A percentile compares a stretch with the other conserved stretches of the same genome.
Conservation (phyloP, 2,797 vertebrate species). For the Leptodactylus fallax region DNA sequence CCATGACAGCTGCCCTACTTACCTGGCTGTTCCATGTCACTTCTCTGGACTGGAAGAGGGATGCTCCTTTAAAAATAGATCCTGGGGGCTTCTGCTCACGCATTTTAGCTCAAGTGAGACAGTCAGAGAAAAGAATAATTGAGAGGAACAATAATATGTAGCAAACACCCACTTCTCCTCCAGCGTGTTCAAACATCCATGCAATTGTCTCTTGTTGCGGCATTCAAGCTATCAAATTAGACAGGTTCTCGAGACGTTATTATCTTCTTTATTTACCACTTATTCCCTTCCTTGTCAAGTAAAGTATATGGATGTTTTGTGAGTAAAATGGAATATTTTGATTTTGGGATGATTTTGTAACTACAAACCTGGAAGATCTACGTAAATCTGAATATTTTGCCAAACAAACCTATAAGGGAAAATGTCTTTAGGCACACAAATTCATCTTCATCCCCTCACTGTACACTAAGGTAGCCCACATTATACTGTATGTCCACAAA, state of each 20-base stretch:
- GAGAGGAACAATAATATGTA: background rate
- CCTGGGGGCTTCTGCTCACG: background rate
- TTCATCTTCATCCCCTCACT: too few species aligned
- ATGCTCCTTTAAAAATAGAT: slow-evolving; percentile 50
- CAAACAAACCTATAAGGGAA: background rate
- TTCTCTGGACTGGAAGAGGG: slow-evolving; percentile 26
- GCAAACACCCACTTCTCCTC: background rate
- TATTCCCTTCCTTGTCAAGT: background rate
- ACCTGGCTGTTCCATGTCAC: slow-evolving; percentile 41
- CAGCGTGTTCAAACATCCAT: background rate
- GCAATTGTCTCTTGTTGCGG: background rate
- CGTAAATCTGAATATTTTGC: background rate
- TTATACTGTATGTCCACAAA: too few species aligned
- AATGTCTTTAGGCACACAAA: too few species aligned
- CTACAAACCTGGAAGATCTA: background rate
- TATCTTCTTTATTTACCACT: background rate
- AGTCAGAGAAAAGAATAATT: slow-evolving; percentile 14
- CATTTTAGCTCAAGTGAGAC: slow-evolving; percentile 1
- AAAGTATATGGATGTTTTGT: background rate
- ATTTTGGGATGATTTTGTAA: background rate
- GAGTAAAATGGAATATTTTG: slow-evolving; percentile 1
- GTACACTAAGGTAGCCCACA: too few species aligned
- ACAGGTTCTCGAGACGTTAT: background rate
- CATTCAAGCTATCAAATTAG: background rate
- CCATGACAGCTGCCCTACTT: slow-evolving; percentile 56